Conservation (phyloP, 2,888 invertebrate species). For the Oegoconia quadripuncta region DNA sequence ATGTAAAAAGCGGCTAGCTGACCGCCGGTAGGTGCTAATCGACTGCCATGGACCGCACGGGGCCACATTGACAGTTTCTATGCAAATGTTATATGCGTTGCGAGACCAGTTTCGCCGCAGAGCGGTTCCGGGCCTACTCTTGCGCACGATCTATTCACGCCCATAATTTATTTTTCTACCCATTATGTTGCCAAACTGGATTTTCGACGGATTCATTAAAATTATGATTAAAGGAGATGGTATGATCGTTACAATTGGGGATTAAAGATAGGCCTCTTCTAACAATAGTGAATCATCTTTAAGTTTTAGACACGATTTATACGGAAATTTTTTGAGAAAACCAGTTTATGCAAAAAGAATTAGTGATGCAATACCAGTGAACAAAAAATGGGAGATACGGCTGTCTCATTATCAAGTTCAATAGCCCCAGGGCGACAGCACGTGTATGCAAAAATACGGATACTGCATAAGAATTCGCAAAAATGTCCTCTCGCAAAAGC, state of each 20-base stretch:
- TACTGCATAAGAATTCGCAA: conserved; percentile 48
- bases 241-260: conserved; percentile 10
- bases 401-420: conserved; percentile 77
- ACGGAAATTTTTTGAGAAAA: not conserved
- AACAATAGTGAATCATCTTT: conserved; percentile 38
- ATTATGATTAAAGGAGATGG: conserved; percentile 24
- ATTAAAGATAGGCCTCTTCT: not conserved
- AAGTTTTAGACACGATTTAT: conserved; percentile 6
- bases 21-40: conserved; percentile 62
- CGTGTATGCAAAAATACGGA: conserved; percentile 74
- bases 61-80: conserved; percentile 75
- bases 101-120: conserved; percentile 70
- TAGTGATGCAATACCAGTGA: conserved; percentile 63
- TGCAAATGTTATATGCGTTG: conserved; percentile 75
- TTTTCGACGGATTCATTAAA: conserved; percentile 40
- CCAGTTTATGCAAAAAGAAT: conserved; percentile 37
- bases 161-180: conserved; percentile 51
- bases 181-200: conserved; percentile 51
- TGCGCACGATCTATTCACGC: conserved; percentile 57
- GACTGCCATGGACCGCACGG: conserved; percentile 48
- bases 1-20: conserved; percentile 4
- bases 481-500: conserved; percentile 49
- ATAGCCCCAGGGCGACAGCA: conserved; percentile 71
- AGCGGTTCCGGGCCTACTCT: conserved; percentile 69
- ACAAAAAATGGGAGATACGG: conserved; percentile 64